Evolutionary conservation across 2,797 vertebrate species (phyloP).

Genomic region (Malacoctenus gilli): DNA sequence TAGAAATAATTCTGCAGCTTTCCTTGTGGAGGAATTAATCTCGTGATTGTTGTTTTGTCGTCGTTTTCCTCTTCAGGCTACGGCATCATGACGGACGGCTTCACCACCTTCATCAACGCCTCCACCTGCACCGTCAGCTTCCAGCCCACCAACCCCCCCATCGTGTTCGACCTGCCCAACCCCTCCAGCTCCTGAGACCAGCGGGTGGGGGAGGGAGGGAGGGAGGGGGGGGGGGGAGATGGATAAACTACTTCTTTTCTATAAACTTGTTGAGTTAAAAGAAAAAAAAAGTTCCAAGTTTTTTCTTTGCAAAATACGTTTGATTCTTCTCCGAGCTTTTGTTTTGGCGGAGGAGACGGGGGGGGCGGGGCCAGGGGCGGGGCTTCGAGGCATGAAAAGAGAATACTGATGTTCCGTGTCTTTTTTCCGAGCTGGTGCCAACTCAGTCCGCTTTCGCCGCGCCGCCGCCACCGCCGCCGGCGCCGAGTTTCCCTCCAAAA

Average conservation of each 20-base stretch:
- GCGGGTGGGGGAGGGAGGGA: constrained; percentile 51
- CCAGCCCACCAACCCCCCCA: constrained; percentile 97
- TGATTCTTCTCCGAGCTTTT: constrained; percentile 84
- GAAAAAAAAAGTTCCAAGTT: constrained; percentile 75
- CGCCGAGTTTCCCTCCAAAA: too few relatives aligned
- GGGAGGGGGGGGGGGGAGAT: constrained; percentile 36
- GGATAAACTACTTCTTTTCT: constrained; percentile 74
- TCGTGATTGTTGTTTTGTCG: too few relatives aligned
- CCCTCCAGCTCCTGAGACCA: constrained; percentile 91
- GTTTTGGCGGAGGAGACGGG: constrained; percentile 55
- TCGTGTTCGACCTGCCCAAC: constrained; percentile 97
- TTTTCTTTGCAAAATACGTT: constrained; percentile 83
- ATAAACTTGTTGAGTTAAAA: constrained; percentile 75
- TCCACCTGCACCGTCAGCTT: constrained; percentile 98
- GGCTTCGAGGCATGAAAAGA: constrained; percentile 53
- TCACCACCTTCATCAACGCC: constrained; percentile 95
- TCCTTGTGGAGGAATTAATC: too few relatives aligned
- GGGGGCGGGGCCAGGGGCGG: constrained; percentile 3
- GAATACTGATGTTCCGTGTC: constrained; percentile 53
- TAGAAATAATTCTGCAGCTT: not conserved
- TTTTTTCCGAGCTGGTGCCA: constrained; percentile 34
- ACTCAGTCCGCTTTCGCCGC: constrained; percentile 2
- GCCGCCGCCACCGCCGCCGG: too few relatives aligned
- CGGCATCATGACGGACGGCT: constrained; percentile 97
- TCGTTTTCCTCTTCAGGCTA: constrained; percentile 84